These are phyloP conservation scores for Nanger granti DNA, from an alignment of 2,113 vertebrate genomes.

Conservation along the genomic window DNA sequence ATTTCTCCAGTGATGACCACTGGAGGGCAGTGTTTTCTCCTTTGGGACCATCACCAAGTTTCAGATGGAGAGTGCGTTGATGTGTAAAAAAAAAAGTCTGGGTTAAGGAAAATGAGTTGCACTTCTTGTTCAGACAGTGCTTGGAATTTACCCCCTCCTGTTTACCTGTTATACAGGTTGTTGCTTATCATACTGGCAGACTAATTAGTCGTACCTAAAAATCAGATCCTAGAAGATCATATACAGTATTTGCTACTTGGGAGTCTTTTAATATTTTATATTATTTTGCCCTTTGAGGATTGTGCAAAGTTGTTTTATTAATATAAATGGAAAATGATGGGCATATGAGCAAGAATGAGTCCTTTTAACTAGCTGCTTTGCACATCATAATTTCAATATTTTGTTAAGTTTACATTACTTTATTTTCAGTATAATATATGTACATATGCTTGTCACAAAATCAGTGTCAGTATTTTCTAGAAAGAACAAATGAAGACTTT, in stretches of 20 bases:
- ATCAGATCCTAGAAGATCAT: not conserved
- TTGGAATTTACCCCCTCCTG: conserved; percentile 17
- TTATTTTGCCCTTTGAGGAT: conserved; percentile 6
- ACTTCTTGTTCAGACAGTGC: not conserved
- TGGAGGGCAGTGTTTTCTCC: conserved; percentile 73
- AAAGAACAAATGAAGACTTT: conserved; percentile 8
- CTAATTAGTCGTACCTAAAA: conserved; percentile 16
- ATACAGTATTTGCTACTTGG: not conserved
- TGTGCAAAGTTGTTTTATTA: not conserved
- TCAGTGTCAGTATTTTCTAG: not conserved
- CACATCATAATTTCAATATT: conserved; percentile 9
- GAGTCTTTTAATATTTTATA: not conserved
- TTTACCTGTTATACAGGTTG: conserved; percentile 17
- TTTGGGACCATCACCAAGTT: conserved; percentile 53
- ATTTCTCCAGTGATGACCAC: conserved; percentile 49
- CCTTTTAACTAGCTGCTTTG: not conserved
- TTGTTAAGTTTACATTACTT: conserved; percentile 9
- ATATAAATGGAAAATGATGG: not conserved
- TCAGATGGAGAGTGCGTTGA: not conserved
- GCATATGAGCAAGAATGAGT: not conserved
- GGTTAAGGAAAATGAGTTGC: not conserved
- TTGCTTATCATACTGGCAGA: not conserved
- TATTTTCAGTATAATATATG: not conserved
- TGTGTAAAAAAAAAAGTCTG: not conserved
- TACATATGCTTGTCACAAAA: not conserved